These are phyloP conservation scores for Solenopsis invicta DNA, from an alignment of 1,140 invertebrate genomes.

Conservation along the genomic window DNA sequence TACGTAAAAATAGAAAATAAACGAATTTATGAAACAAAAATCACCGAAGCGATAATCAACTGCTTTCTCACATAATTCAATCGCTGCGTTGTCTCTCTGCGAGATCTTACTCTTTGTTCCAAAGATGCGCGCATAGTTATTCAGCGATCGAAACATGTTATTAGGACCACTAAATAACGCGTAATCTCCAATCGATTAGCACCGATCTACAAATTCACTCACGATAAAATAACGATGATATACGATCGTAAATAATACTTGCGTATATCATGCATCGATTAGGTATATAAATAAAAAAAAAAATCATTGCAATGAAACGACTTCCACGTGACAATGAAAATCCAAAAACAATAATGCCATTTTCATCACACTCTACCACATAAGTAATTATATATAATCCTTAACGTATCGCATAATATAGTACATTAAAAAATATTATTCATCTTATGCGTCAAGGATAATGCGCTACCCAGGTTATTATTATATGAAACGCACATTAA, in stretches of 20 bases:
- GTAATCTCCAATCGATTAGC: conserved; percentile 49
- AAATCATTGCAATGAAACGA: not conserved
- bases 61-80: not conserved
- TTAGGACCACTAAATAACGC: conserved; percentile 39
- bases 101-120: not conserved
- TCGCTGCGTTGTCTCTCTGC: not conserved
- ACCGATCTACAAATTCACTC: not conserved
- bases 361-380: not conserved
- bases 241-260: conserved; percentile 38
- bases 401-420: not conserved
- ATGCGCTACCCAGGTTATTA: not conserved
- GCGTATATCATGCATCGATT: conserved; percentile 2
- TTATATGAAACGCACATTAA: conserved; percentile 27
- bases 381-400: conserved; percentile 23
- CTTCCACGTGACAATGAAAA: not conserved
- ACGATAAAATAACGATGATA: not conserved
- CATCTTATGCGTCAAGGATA: not conserved
- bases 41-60: not conserved
- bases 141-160: conserved; percentile 36
- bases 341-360: not conserved
- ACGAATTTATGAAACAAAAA: conserved; percentile 4
- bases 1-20: not conserved
- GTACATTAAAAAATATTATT: conserved; percentile 16
- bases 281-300: conserved; percentile 35
- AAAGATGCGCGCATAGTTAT: not conserved